Evolutionary conservation across 2,797 vertebrate genomes (phyloP), one percentile per base, ranked within the genome.

Genomic region (Schizopygopsis pylzovi): DNA sequence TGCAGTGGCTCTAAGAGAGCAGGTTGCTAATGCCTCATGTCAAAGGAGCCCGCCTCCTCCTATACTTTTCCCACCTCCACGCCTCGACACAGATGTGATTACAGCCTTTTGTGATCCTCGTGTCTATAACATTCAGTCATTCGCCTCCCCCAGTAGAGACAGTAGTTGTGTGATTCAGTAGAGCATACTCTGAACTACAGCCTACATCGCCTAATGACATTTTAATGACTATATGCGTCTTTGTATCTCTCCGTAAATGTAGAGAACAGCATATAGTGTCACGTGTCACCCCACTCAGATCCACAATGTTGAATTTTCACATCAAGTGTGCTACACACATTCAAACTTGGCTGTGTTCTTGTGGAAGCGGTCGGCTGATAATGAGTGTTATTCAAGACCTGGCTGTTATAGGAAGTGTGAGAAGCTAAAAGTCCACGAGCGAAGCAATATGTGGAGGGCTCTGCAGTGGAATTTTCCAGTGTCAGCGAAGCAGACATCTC

Each of bases 151-250:
- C 41, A 33, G 33, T 56, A 73, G 78, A 79, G 81, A 77, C 85
- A 86, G 86, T 25, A 80, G 70, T 85, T 79, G 52, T 85, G 54
- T 61, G 43, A 79, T 85, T 76, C 79, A 20, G n/a, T 61, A 45
- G 37, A 71, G 65, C 78, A 68, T 83, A 85, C 65, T 59, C 73
- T 84, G 52, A 81, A 84, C 84, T 83, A 82, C 76, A 87, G 61
- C 83, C 79, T 82, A 78, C 79, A 86, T 82, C 81, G 15, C 65
- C 39, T 83, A 86, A 88, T 89, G 85, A 82, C 85, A 86, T 78
- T 47, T 56, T 86, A 88, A 87, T 84, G 84, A 88, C 81, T 85
- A 43, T 61, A 45, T 68, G 28, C 70, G 1, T 72, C 56, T 20
- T 54, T 83, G 45, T 77, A 76, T 70, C 76, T 56, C 49, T 83